Evolutionary conservation across 1,140 invertebrate species (phyloP), one percentile per base, ranked within the genome.

Genomic region (Cephus cinctus): DNA sequence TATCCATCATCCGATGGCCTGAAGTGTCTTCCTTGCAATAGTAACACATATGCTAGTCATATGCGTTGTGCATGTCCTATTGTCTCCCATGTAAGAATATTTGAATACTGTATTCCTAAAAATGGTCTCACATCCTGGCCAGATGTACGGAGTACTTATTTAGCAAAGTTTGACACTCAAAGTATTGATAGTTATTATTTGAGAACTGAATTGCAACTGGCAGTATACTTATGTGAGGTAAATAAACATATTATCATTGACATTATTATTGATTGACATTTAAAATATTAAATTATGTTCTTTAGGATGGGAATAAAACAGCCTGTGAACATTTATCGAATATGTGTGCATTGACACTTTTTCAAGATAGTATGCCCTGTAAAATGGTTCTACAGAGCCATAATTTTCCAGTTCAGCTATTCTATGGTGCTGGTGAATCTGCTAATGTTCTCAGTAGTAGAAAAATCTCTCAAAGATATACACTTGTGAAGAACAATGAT

Each of bases 241-340:
- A 59, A 47, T 42, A 40, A 25, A 35, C 32, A 38, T 31, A 19
- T 23, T 23, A 18, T 48, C 47, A 38, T 36, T 35, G 4, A 25
- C 27, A 15, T 30, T 4, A 15, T 16, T 5, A 15, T 50, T 48
- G 8, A 31, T 25, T 56, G 11, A 43, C 23, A 15, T 27, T n/a
- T 36, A 48, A 43, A 59, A 65, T 35, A 56, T 61, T 25, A 59
- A 61, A 57, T 57, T 60, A 34, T 25, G 34, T 43, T 54, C 64
- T 61, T 78, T 78, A 80, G 72, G 72, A 75, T 47, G 73, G 71
- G 38, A 74, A 82, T 59, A 62, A 49, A 35, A 78, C 72, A 15
- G 80, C 85, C 4, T 90, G 88, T 58, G 82, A 88, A 65, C 67
- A 82, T 41, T 65, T 90, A 23, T 81, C 81, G 2, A 89, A 90